Evolutionary conservation across 2,888 invertebrate species (phyloP).

Genomic region (Drosophila limbata): DNA sequence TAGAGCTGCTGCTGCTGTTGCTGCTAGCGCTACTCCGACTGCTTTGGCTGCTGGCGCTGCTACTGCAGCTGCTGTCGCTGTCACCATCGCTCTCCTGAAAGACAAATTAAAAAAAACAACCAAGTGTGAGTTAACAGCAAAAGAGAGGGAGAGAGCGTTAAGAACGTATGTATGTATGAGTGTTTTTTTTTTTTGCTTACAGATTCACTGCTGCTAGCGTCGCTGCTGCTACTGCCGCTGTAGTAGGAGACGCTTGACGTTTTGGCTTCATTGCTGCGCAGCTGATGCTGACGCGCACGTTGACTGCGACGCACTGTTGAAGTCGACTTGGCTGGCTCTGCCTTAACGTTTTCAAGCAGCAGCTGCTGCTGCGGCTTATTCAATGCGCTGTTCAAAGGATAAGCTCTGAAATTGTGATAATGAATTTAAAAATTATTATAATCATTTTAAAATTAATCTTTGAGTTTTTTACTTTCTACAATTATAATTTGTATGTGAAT

Average conservation of each 20-base stretch:
- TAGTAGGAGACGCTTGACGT: constrained; percentile 27
- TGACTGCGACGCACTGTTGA: constrained; percentile 49
- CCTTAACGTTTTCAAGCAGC: constrained; percentile 22
- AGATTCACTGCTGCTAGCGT: constrained; percentile 61
- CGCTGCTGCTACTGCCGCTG: constrained; percentile 41
- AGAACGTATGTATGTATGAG: background rate
- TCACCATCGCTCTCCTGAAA: constrained; percentile 68
- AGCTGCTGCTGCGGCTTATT: constrained; percentile 45
- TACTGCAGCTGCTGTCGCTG: constrained; percentile 55
- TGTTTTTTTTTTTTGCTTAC: constrained; percentile 46
- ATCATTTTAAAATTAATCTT: background rate
- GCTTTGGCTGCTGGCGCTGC: constrained; percentile 50
- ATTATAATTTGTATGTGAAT: no score
- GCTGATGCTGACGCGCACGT: constrained; percentile 48
- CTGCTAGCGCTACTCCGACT: constrained; percentile 38
- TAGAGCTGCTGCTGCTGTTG: constrained; percentile 29
- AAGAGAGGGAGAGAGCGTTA: background rate
- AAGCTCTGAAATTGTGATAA: constrained; percentile 88
- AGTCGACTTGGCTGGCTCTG: constrained; percentile 3
- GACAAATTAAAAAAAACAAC: background rate
- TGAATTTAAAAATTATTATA: background rate
- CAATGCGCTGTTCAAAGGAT: constrained; percentile 96
- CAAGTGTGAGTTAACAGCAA: background rate
- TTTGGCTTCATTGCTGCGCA: constrained; percentile 46
- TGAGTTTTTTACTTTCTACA: no score